Base-by-base conservation (phyloP, 2,113 vertebrate species). In the Delphinus delphis region DNA sequence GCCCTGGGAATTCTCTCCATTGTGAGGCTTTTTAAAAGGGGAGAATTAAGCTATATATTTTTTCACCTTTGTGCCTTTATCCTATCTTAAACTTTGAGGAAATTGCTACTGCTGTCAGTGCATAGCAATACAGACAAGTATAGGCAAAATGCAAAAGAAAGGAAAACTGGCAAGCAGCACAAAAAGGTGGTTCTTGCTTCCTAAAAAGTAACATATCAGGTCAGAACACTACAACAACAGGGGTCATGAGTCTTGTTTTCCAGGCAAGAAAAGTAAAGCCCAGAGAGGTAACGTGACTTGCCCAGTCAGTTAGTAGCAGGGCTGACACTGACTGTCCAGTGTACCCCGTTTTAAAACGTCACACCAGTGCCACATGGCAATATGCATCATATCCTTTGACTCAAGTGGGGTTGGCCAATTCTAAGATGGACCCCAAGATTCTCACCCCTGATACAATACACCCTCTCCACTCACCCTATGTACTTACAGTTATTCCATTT, bases 31-130 rank as follows among this genome's bases (percentile, higher is more conserved):
- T 87, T 58, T 82, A 86, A 53, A 90, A 92, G 41, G 15, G 9
- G 44, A 97, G 68, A 81, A 88, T 79, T 73, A 77, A 88, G 74
- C 68, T 90, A 8, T 41, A 25, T 53, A n/a, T 25, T 73, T 73
- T 90, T 70, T 50, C 17, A 90, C 8, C 36, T 95, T 88, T 86
- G 73, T 41, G n/a, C 28, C 55, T 1, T 85, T 68, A 41, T 60
- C 65, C 36, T 86, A 55, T 85, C 93, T 87, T 87, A 92, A 96
- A 84, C 50, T 70, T 87, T 86, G 80, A 76, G 10, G 63, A 92
- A 90, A 98, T 65, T 60, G n/a, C n/a, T 3, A n/a, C 36, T 65
- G 36, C 28, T 92, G 2, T 79, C 50, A 96, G 20, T 14, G 9
- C 36, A 38, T 28, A 86, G 36, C 28, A 92, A 85, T 70, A 38